Conservation (phyloP, 2,113 vertebrate species). For the Cheirogaleus medius region DNA sequence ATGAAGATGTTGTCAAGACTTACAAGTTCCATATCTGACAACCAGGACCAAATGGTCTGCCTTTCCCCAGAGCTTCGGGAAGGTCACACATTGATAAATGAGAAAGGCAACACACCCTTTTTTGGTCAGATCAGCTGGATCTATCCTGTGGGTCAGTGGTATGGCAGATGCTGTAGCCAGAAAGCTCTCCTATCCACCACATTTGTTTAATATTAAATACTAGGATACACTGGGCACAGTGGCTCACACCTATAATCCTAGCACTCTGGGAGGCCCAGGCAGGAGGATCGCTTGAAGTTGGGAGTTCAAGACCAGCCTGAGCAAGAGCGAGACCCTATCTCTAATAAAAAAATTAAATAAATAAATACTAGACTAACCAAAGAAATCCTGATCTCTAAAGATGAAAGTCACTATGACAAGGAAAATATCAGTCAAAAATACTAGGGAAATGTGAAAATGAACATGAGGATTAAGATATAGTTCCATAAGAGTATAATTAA, state of each 20-base stretch:
- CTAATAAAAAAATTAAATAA: too few relatives aligned
- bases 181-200: too few relatives aligned
- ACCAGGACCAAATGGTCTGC: background rate
- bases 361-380: background rate
- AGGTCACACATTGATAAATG: background rate
- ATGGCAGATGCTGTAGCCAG: background rate
- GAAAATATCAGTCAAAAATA: background rate
- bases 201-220: background rate
- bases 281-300: too few relatives aligned
- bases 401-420: background rate
- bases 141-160: background rate
- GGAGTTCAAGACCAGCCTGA: too few relatives aligned
- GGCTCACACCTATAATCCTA: too few relatives aligned
- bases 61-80: background rate
- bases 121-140: background rate
- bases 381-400: background rate
- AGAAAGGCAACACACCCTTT: background rate
- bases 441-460: background rate
- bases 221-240: too few relatives aligned
- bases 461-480: background rate
- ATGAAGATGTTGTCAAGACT: background rate
- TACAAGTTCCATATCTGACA: background rate
- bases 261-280: too few relatives aligned
- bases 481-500: background rate
- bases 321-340: too few relatives aligned